Percentiles rank a stretch among this genome's conserved stretches.
Evolutionary conservation across 1,140 invertebrate genomes (phyloP).

Genomic region (Lordiphosa mommai): DNA sequence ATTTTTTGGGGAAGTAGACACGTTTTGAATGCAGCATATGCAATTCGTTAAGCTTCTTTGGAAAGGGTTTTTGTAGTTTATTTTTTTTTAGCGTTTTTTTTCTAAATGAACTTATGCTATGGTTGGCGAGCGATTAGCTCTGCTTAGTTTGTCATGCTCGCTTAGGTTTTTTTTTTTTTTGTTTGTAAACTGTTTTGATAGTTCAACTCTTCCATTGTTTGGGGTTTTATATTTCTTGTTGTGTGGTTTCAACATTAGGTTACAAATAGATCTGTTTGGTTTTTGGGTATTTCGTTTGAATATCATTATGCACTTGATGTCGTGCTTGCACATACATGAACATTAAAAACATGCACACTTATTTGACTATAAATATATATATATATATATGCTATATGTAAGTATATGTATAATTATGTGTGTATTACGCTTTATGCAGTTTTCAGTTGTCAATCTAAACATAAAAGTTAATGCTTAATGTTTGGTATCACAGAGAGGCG

Average conservation of each 20-base stretch:
- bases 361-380: conserved; percentile 46
- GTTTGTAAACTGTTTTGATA: conserved; percentile 36
- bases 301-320: conserved; percentile 49
- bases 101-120: conserved; percentile 50
- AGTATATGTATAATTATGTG: conserved; percentile 29
- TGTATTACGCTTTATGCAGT: conserved; percentile 53
- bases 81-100: conserved; percentile 18
- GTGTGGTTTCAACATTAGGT: conserved; percentile 25
- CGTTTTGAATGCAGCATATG: conserved; percentile 56
- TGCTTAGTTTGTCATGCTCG: conserved; percentile 63
- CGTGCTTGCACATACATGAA: conserved; percentile 49
- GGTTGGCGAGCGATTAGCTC: conserved; percentile 54
- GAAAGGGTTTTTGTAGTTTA: conserved; percentile 30
- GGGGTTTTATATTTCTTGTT: too few relatives aligned
- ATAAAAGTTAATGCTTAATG: conserved; percentile 78
- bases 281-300: conserved; percentile 37
- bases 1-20: conserved; percentile 40
- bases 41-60: conserved; percentile 59
- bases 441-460: conserved; percentile 60
- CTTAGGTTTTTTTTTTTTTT: conserved; percentile 21
- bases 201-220: conserved; percentile 29
- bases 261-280: conserved; percentile 18
- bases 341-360: conserved; percentile 72
- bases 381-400: conserved; percentile 22
- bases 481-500: conserved; percentile 80